These are phyloP conservation scores for Andrena trimmerana DNA, from an alignment of 2,888 invertebrate species.

Conservation along the genomic window DNA sequence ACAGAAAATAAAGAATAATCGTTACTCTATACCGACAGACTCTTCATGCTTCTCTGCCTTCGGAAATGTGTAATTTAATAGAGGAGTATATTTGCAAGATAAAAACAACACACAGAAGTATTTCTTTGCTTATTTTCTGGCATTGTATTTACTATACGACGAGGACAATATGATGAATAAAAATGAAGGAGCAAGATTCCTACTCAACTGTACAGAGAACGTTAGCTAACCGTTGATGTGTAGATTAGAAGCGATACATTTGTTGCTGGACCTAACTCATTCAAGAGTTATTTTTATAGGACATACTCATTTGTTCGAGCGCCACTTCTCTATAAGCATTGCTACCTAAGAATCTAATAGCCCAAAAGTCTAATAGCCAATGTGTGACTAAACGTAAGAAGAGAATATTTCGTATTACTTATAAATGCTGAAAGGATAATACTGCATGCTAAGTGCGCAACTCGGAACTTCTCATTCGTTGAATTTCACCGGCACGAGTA, in stretches of 20 bases:
- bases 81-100: constrained; percentile 19
- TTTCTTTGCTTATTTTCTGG: constrained; percentile 69
- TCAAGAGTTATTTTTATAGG: constrained; percentile 80
- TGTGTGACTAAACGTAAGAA: constrained; percentile 52
- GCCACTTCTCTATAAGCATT: constrained; percentile 59
- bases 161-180: constrained; percentile 73
- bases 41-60: constrained; percentile 24
- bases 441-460: constrained; percentile 45
- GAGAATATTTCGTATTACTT: constrained; percentile 26
- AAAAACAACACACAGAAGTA: constrained; percentile 62
- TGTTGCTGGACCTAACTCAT: constrained; percentile 76
- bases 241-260: constrained; percentile 72
- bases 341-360: constrained; percentile 63
- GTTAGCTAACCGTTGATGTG: constrained; percentile 72
- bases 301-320: constrained; percentile 69
- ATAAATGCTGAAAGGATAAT: constrained; percentile 56
- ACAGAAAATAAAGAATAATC: constrained; percentile 6
- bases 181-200: constrained; percentile 70
- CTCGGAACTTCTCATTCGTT: constrained; percentile 46
- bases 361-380: constrained; percentile 63
- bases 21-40: constrained; percentile 7
- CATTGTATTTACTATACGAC: constrained; percentile 70
- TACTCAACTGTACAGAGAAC: constrained; percentile 76
- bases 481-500: constrained; percentile 33
- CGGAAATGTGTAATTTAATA: constrained; percentile 5